Base-by-base conservation (phyloP, 2,797 vertebrate species). In the Nannoperca obscura region DNA sequence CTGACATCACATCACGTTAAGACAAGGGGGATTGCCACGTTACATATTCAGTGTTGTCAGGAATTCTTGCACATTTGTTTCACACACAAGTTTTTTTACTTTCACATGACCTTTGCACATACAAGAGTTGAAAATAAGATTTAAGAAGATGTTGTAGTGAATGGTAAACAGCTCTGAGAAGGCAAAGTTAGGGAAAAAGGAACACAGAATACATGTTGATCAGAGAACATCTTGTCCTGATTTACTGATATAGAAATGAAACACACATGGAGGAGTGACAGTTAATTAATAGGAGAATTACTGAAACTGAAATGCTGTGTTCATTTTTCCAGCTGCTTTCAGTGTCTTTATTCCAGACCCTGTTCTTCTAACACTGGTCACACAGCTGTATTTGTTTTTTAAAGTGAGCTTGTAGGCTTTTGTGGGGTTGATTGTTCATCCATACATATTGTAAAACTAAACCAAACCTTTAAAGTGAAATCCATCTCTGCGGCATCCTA, bases 91-190 rank as follows among this genome's bases (percentile, higher is more conserved):
- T 49, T 59, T 52, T 83, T 89, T 88, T 27, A 27, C 24, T 27
- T 90, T 32, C 87, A 84, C 90, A 90, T 84, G 85, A 89, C 81
- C 87, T 84, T 63, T 36, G 49, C 34, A 68, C 53, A 59, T 75
- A 78, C 76, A 42, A 54, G 44, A 4, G 11, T 22, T 58, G 20
- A 14, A 80, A 80, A 85, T 72, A 13, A 77, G 81, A 71, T 38
- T 74, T 47, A 64, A 47, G 10, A 69, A 32, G 36, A 40, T 32
- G 44, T 36, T 60, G 24, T 20, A 10, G 15, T 53, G 52, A 52
- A 62, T 54, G 54, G 68, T 13, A 22, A 76, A 0, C 42, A 75
- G 58, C 22, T 49, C 52, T 6, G 30, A 53, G 54, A 46, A n/a
- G 40, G 19, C 8, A 10, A 57, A 1, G 22, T 49, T 76, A 17